Conservation (phyloP, 2,113 vertebrate genomes). For the Macquaria ambigua region DNA sequence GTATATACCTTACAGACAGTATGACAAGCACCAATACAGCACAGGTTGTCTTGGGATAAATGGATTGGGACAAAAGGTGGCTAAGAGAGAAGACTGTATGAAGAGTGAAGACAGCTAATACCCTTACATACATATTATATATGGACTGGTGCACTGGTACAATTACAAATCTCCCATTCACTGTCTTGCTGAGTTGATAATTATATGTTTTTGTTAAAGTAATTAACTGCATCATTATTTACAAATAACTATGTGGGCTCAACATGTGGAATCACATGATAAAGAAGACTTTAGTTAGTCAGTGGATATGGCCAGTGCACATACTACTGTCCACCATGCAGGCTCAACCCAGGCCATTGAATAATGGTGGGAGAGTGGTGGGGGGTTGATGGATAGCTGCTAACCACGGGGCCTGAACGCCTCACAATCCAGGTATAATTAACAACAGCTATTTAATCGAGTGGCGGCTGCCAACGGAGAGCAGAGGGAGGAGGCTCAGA, state of each 20-base stretch:
- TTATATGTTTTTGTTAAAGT: background rate
- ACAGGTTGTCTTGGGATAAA: background rate
- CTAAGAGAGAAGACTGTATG: background rate
- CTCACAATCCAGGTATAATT: slow-evolving; percentile 83
- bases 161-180: background rate
- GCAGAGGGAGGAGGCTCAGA: slow-evolving; percentile 62
- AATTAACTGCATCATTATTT: slow-evolving; percentile 1
- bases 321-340: slow-evolving; percentile 8
- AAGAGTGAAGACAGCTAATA: background rate
- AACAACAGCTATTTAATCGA: slow-evolving; percentile 87
- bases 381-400: slow-evolving; percentile 64
- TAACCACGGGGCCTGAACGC: slow-evolving; percentile 62
- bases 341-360: slow-evolving; percentile 26
- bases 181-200: background rate
- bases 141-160: background rate
- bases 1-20: background rate
- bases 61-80: background rate
- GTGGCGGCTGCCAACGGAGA: slow-evolving; percentile 83
- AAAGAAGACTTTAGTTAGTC: slow-evolving; percentile 2
- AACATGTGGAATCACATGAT: background rate
- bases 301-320: slow-evolving; percentile 4
- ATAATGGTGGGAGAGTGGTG: slow-evolving; percentile 35
- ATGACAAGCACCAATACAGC: background rate
- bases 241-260: background rate
- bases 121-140: background rate